Conservation (phyloP, 1,140 invertebrate genomes). For the Brachionus koreanus region DNA sequence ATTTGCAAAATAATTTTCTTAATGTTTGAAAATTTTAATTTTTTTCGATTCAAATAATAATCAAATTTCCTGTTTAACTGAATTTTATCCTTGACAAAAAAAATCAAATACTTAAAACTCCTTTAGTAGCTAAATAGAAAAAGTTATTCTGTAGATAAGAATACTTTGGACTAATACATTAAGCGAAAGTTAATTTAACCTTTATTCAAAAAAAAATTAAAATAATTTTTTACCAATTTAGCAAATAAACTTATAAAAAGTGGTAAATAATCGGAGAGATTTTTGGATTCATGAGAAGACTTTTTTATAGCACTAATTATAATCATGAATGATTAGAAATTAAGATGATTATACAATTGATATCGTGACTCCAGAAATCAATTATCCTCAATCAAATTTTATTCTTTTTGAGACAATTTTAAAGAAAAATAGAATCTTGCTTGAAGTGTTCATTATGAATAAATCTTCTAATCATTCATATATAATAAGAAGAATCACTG, state of each 20-base stretch:
- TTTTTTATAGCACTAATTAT: too few relatives aligned
- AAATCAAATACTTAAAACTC: background rate
- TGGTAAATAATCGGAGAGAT: too few relatives aligned
- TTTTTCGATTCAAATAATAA: background rate
- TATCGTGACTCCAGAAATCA: background rate
- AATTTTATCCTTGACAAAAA: background rate
- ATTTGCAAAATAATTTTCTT: background rate
- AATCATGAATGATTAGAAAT: background rate
- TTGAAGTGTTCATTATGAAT: too few relatives aligned
- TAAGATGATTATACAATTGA: background rate
- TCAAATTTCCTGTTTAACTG: background rate
- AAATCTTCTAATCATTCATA: too few relatives aligned
- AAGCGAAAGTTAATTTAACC: too few relatives aligned
- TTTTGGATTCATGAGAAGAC: too few relatives aligned
- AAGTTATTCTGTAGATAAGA: background rate
- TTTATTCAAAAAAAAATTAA: too few relatives aligned
- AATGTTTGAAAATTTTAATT: background rate
- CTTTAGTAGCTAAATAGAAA: background rate
- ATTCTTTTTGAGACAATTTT: background rate
- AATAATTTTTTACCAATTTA: too few relatives aligned
- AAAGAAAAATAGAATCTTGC: too few relatives aligned
- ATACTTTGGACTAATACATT: background rate
- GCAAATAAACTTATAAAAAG: too few relatives aligned
- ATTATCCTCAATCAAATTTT: background rate
- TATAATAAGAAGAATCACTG: too few relatives aligned